A percentile compares a stretch with the other conserved stretches of the same genome.
phyloP scores from a whole-genome alignment of 2,888 invertebrate genomes.

The Laspeyria flexula region DNA sequence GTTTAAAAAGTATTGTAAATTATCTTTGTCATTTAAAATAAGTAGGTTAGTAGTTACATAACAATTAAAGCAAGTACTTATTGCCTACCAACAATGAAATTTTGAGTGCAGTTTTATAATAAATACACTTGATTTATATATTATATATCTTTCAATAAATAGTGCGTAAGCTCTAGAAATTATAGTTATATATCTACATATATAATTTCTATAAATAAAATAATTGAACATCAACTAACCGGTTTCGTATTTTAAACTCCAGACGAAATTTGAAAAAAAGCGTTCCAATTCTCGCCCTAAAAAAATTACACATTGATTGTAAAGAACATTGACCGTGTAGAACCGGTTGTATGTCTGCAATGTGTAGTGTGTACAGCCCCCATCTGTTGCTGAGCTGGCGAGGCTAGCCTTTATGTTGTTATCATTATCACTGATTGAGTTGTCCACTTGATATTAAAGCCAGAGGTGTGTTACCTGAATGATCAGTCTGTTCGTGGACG shows the following conservation, averaged over 20 bases:
- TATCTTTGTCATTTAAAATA: not conserved
- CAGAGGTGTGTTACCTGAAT: constrained; percentile 53
- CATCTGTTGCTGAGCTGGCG: constrained; percentile 35
- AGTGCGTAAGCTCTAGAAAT: too few relatives aligned
- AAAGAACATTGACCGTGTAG: constrained; percentile 53
- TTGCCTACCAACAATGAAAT: too few relatives aligned
- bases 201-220: constrained; percentile 1
- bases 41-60: not conserved
- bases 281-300: constrained; percentile 19
- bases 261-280: constrained; percentile 27
- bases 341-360: constrained; percentile 57
- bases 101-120: not conserved
- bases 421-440: constrained; percentile 73
- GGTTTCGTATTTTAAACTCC: constrained; percentile 14
- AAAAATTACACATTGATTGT: constrained; percentile 38
- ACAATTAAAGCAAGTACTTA: not conserved
- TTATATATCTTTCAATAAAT: not conserved
- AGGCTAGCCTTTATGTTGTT: constrained; percentile 55
- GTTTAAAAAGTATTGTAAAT: too few relatives aligned
- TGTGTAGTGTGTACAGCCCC: constrained; percentile 22
- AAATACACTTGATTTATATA: not conserved
- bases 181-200: too few relatives aligned
- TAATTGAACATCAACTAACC: constrained; percentile 4
- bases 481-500: constrained; percentile 61
- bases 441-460: constrained; percentile 75